phyloP scores from a whole-genome alignment of 2,797 vertebrate genomes.

The Rhinoraja longicauda region DNA sequence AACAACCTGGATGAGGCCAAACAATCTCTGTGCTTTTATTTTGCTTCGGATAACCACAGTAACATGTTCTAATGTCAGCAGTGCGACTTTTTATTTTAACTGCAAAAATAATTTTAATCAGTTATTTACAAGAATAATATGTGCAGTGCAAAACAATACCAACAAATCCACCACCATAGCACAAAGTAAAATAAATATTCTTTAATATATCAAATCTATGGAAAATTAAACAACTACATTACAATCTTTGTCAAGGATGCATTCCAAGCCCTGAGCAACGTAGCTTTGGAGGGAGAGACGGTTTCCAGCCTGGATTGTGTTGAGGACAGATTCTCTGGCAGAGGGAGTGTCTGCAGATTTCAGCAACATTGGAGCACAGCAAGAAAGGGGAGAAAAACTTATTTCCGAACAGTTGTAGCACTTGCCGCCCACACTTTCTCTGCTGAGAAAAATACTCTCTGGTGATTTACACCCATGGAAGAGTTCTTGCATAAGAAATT shows the following conservation, averaged over 20 bases:
- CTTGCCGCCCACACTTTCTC: slow-evolving; percentile 29
- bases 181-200: too few relatives aligned
- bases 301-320: not conserved
- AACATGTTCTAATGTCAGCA: not conserved
- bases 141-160: too few relatives aligned
- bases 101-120: too few relatives aligned
- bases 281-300: not conserved
- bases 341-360: not conserved
- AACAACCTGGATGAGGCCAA: not conserved
- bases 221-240: too few relatives aligned
- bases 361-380: not conserved
- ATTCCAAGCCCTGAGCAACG: too few relatives aligned
- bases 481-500: slow-evolving; percentile 26
- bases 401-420: slow-evolving; percentile 34
- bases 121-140: too few relatives aligned
- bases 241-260: too few relatives aligned
- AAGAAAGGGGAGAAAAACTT: slow-evolving; percentile 27
- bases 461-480: slow-evolving; percentile 29
- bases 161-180: too few relatives aligned
- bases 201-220: too few relatives aligned
- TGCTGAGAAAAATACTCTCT: slow-evolving; percentile 2
- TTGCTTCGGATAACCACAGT: not conserved
- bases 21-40: not conserved
- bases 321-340: not conserved
- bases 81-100: not conserved